Evolutionary conservation across 2,797 vertebrate species (phyloP), one percentile per base, ranked within the genome.

Genomic region (Enteromius unitaeniatus): DNA sequence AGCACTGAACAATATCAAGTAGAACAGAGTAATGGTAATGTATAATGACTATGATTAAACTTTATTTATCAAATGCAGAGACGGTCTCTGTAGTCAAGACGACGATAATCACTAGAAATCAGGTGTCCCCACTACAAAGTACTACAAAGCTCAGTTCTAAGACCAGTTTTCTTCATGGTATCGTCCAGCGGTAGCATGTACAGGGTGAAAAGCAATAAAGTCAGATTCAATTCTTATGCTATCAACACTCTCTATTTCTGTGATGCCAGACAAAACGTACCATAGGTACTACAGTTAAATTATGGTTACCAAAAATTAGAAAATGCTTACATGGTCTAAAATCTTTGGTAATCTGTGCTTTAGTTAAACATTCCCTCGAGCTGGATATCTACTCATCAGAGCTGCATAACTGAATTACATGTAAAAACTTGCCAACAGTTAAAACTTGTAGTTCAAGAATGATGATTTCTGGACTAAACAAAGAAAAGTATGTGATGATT

Each of bases 401-500:
- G 11, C 4, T 11, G 2, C 15, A 13, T 45, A 40, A 26, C 53
- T 26, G 37, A 17, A 77, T 77, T 77, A 62, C n/a, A 77, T 77
- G 37, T 45, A 62, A 62, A 62, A 62, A 62, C 73, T 58, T 2
- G 13, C 13, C 31, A 17, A 23, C 21, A 37, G 73, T 40, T 37
- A 23, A n/a, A 55, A 58, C 34, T 58, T 3, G 6, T 28, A 11
- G 14, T 60, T 42, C 34, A 14, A 62, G 19, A 45, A 42, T 42
- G 34, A 26, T 77, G n/a, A 77, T 77, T 60, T 60, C 74, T 76
- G 34, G 31, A 55, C 31, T 4, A 23, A 37, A 77, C 75, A 62
- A 62, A 77, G 55, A 77, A 77, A 77, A 45, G 34, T 28, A 62
- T 28, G 37, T 9, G 58, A 42, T 62, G 74, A 62, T 45, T 77